Evolutionary conservation across 1,140 invertebrate genomes (phyloP).

Genomic region (Drosophila bocki): DNA sequence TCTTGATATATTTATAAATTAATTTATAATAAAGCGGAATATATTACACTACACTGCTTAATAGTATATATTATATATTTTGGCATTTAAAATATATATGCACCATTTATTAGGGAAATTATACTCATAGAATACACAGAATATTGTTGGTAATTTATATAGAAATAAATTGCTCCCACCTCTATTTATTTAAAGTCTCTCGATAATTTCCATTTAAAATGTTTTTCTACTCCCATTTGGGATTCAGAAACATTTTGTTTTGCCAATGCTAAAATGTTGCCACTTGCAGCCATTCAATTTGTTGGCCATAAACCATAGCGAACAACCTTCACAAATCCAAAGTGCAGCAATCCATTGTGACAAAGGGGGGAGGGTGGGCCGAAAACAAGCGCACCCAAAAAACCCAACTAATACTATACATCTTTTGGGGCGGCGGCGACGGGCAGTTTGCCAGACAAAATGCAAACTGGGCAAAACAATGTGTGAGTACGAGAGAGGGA

Average conservation of each 20-base stretch:
- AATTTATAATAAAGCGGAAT: background rate
- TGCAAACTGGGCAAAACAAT: constrained; percentile 43
- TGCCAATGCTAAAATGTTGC: constrained; percentile 12
- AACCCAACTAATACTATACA: constrained; percentile 22
- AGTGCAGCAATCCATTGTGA: constrained; percentile 51
- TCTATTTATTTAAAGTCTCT: background rate
- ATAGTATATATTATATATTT: background rate
- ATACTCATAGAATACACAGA: background rate
- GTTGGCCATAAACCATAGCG: constrained; percentile 40
- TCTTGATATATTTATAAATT: background rate
- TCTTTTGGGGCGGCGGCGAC: constrained; percentile 13
- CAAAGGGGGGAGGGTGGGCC: background rate
- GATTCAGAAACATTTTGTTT: constrained; percentile 19
- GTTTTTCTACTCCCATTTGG: background rate
- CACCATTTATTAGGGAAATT: background rate
- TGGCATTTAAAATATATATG: background rate
- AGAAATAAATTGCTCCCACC: background rate
- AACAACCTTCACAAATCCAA: constrained; percentile 43
- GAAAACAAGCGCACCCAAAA: constrained; percentile 20
- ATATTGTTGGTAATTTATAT: background rate
- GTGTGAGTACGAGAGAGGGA: constrained; percentile 13
- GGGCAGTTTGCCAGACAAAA: constrained; percentile 55
- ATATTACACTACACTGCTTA: background rate
- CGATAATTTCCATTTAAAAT: background rate
- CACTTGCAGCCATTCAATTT: constrained; percentile 37